Conservation (phyloP, 2,113 vertebrate species). For the Bagarius yarrelli region DNA sequence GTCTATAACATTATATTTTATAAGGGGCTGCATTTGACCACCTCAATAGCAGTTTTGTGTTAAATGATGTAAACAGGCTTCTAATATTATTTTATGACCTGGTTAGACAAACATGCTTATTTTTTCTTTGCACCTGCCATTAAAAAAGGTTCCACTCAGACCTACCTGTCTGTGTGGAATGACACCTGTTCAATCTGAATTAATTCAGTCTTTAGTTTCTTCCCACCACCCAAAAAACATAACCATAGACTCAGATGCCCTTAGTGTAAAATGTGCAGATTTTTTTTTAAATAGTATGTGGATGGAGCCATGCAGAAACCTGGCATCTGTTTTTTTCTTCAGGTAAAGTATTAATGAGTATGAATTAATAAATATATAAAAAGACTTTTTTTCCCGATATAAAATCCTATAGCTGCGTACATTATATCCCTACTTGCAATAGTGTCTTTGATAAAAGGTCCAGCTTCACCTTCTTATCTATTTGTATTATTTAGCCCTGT, state of each 20-base stretch:
- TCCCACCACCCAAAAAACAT: neutral
- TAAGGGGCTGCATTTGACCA: neutral
- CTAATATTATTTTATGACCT: neutral
- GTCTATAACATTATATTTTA: neutral
- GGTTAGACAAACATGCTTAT: neutral
- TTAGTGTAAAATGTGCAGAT: neutral
- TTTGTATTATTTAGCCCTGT: neutral
- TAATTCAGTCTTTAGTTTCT: neutral
- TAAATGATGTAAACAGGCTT: neutral
- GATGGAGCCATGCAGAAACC: neutral
- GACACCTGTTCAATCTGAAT: neutral
- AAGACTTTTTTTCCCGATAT: neutral
- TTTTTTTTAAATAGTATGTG: neutral
- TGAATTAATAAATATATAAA: neutral
- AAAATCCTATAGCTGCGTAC: neutral
- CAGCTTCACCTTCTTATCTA: neutral
- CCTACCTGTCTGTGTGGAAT: neutral
- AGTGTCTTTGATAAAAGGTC: neutral
- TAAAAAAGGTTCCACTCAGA: neutral
- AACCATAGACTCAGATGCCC: neutral
- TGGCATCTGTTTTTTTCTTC: neutral
- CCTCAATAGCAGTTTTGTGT: neutral
- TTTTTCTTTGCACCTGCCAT: neutral
- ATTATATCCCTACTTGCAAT: neutral
- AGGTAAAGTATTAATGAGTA: neutral